Evolutionary conservation across 2,888 invertebrate genomes (phyloP), one percentile per base, ranked within the genome.

Genomic region (Yponomeuta cagnagella): DNA sequence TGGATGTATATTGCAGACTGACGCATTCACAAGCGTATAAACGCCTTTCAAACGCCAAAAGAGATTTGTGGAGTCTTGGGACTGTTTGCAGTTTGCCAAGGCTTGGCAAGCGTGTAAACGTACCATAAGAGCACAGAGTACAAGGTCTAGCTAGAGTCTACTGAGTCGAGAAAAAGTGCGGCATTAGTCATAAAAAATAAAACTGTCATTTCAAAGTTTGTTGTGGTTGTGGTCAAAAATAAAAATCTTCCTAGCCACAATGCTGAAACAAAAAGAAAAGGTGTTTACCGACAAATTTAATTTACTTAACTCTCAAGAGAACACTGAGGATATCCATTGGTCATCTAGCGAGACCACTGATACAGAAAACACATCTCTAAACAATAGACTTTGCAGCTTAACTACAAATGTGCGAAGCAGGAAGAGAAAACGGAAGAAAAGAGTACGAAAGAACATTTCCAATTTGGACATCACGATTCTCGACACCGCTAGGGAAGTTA

Each of bases 271-370:
- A 48, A 72, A 72, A 58, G 67, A 71, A 72, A 72, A 69, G 15
- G 23, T 30, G 23, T 90, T 90, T 74, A 73, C 74, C 4, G 76
- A 82, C 10, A 90, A 87, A 75, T 90, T 90, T 74, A 72, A 76
- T 6, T 74, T 87, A 70, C 74, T 90, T 58, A 85, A 85, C 75
- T 87, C 89, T 2, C 90, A 90, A 80, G 84, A 88, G 70, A 73
- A 79, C 48, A 77, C 74, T n/a, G 84, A 84, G 73, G 85, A 88
- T 72, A 91, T 92, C 43, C 80, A 78, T 72, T 90, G 89, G 90
- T 85, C 90, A 15, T 84, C 82, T 3, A 89, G 88, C 73, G 86
- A 88, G 31, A 85, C 87, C 0, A 89, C 89, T 74, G 91, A 89
- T 48, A 81, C 80, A 70, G 90, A 90, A 76, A 81, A 83, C 71